Evolutionary conservation across 1,140 invertebrate species (phyloP).

Genomic region (Drosophila biarmipes): DNA sequence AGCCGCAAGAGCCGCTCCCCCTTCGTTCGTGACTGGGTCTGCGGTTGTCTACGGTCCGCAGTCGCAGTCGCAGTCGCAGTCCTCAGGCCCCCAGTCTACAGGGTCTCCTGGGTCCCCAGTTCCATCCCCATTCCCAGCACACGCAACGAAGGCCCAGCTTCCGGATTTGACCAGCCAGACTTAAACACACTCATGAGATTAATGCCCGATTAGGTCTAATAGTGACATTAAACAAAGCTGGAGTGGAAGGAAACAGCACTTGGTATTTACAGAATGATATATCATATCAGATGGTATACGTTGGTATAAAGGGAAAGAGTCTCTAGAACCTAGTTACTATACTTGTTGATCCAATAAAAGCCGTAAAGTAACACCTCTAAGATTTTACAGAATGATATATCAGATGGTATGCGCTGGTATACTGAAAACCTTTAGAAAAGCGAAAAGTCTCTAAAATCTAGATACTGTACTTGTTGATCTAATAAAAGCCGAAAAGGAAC

Average conservation of each 20-base stretch:
- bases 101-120: neutral
- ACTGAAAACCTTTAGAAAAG: too few relatives aligned
- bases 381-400: too few relatives aligned
- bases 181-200: neutral
- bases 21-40: constrained; percentile 18
- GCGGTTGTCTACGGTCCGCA: neutral
- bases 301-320: too few relatives aligned
- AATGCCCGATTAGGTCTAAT: neutral
- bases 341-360: too few relatives aligned
- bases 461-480: too few relatives aligned
- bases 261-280: neutral
- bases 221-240: neutral
- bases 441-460: too few relatives aligned
- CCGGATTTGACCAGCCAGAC: constrained; percentile 7
- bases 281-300: neutral
- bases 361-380: too few relatives aligned
- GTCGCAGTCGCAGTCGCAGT: too few relatives aligned
- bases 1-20: constrained; percentile 18
- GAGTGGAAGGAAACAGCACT: neutral
- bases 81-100: neutral
- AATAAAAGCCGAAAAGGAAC: too few relatives aligned
- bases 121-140: neutral
- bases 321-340: too few relatives aligned
- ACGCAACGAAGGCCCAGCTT: constrained; percentile 26
- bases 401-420: too few relatives aligned